These are phyloP conservation scores for Clitarchus hookeri DNA, from an alignment of 2,888 invertebrate species.

Conservation along the genomic window DNA sequence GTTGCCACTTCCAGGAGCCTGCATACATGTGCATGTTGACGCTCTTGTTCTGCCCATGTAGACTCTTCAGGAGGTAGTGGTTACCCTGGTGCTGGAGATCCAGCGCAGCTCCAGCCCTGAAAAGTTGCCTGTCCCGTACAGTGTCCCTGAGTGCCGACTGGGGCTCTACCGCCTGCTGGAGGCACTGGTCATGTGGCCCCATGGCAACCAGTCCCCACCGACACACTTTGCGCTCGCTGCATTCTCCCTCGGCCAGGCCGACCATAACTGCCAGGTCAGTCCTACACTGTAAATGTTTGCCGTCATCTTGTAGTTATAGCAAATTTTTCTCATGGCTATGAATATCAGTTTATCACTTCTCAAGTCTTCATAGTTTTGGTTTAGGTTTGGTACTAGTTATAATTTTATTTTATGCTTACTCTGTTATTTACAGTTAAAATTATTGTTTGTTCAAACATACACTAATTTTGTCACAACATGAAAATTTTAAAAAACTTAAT, in stretches of 20 bases:
- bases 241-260: constrained; percentile 32
- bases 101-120: constrained; percentile 20
- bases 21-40: no score
- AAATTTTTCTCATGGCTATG: neutral
- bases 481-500: neutral
- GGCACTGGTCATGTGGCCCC: constrained; percentile 34
- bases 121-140: constrained; percentile 36
- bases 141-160: constrained; percentile 29
- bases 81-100: constrained; percentile 28
- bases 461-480: neutral
- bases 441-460: no score
- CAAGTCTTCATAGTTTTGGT: no score
- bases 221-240: constrained; percentile 34
- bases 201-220: constrained; percentile 38
- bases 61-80: constrained; percentile 34
- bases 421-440: no score
- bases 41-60: constrained; percentile 23
- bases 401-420: no score
- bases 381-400: no score
- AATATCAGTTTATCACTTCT: no score
- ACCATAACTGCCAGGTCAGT: constrained; percentile 27
- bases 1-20: no score
- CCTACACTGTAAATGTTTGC: neutral
- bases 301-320: neutral
- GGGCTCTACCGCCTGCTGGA: constrained; percentile 36